A percentile compares a stretch with the other conserved stretches of the same genome.
Conservation (phyloP, 1,140 invertebrate genomes). For the Bradysia coprophila region DNA sequence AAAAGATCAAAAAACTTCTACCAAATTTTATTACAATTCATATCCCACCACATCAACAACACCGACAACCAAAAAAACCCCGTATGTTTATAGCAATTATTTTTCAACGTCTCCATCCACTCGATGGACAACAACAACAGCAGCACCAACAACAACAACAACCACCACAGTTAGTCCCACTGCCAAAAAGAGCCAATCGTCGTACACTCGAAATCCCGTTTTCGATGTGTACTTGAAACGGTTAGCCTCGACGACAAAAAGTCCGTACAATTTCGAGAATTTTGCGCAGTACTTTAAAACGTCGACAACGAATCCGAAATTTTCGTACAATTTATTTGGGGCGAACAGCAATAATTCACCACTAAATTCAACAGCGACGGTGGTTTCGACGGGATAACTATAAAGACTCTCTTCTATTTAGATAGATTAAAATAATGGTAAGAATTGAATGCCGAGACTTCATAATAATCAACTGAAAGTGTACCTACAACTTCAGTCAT, state of each 20-base stretch:
- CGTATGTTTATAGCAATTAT: conserved; percentile 3
- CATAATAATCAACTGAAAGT: no score
- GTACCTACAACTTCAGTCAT: no score
- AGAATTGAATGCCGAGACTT: no score
- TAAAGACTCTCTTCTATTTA: no score
- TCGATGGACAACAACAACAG: conserved; percentile 4
- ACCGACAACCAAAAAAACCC: conserved; percentile 4
- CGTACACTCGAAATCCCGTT: conserved; percentile 9
- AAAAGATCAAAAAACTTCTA: neutral
- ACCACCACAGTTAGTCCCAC: neutral
- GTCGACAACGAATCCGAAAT: neutral
- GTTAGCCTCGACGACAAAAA: conserved; percentile 17
- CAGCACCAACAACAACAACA: conserved; percentile 3
- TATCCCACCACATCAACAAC: conserved; percentile 4
- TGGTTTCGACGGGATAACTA: no score
- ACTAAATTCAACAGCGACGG: neutral
- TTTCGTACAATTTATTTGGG: neutral
- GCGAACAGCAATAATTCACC: neutral
- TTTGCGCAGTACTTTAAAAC: conserved; percentile 11
- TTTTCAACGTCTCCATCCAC: conserved; percentile 3
- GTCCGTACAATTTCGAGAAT: conserved; percentile 25
- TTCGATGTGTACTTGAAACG: conserved; percentile 16
- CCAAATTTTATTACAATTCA: neutral
- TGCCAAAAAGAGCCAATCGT: neutral
- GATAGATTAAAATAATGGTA: no score